Base-by-base conservation (phyloP, 2,113 vertebrate species). In the rabbit (Oryctolagus cuniculus) region DNA sequence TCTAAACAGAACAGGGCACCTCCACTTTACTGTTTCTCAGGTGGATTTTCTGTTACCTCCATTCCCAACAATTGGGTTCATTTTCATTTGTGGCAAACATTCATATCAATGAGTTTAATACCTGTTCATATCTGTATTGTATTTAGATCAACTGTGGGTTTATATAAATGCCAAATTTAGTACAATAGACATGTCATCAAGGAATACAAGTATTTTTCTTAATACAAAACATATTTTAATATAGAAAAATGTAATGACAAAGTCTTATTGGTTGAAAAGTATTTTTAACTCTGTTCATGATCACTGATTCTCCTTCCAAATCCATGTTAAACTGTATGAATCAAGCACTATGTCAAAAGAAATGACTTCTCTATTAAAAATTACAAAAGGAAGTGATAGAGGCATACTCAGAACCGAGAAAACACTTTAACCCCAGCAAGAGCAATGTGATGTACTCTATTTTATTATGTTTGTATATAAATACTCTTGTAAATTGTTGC, bases 381-480 rank as follows among this genome's bases (percentile, higher is more conserved):
- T 96, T 95, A 96, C 90, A 95, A 90, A 87, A 51, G 4, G 21
- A 84, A 91, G 53, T 92, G 36, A 92, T 63, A 72, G 44, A 51
- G 34, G 19, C 0, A 95, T 95, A 84, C 96, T 95, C 90, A 69
- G 93, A 97, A 96, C 87, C 96, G 95, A 97, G 98, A 98, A 95
- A 97, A 98, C 95, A 94, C 83, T 92, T 95, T 44, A 96, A 97
- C 96, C 98, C 96, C 98, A 79, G 51, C 51, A 83, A 90, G 97
- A 98, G 77, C 90, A 88, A 96, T 90, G 87, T 98, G 95, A 97
- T 96, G 80, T 98, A 98, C 96, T 98, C 97, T 98, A 98, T 98
- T 99, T 98, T 98, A 98, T 98, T 98, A 98, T 95, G 96, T 98
- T 98, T 99, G 97, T 99, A 98, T 97, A 97, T 98, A 98, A 97